Base-by-base conservation (phyloP, 2,797 vertebrate species). In the Mergus octosetaceus region DNA sequence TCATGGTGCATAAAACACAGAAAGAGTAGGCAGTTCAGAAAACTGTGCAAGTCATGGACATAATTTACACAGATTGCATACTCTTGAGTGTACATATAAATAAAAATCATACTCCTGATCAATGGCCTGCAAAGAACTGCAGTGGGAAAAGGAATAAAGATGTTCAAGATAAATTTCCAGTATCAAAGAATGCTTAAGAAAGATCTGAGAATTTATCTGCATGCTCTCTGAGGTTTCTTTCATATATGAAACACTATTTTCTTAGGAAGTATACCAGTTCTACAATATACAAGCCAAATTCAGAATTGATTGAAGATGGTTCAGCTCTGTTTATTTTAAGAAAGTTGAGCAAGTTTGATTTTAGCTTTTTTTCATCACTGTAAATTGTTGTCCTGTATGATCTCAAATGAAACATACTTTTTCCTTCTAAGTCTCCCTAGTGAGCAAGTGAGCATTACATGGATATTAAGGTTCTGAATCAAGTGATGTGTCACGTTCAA, bases 391-490 rank as follows among this genome's bases (percentile, higher is more conserved):
- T 9, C 10, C 13, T 25, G 1, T 60, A 38, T 82, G 57, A 86
- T n/a, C 49, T 84, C 54, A 93, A 95, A 91, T 68, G 16, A 86
- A 74, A 79, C 65, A 6, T 85, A 5, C 17, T 77, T 81, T 80
- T 87, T 93, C 49, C 43, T 84, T 77, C 30, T 51, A 87, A 56
- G n/a, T 82, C 30, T 84, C 76, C 47, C 21, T n/a, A 49, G 58
- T 2, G 22, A 96, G 79, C 90, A 93, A 80, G 34, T 21, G 22
- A 89, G 14, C 2, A 8, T 45, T 80, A 65, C 36, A 75, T 2
- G 4, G 61, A 78, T 64, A 83, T 92, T 87, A 92, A 92, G 17
- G 62, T 69, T 92, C 80, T 74, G 71, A 95, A 87, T 56, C 28
- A 87, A 65, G 15, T 56, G 10, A 38, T 61, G 21, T 2, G 7